Base-by-base conservation (phyloP, 2,888 invertebrate species). In the Geophilus truncorum region DNA sequence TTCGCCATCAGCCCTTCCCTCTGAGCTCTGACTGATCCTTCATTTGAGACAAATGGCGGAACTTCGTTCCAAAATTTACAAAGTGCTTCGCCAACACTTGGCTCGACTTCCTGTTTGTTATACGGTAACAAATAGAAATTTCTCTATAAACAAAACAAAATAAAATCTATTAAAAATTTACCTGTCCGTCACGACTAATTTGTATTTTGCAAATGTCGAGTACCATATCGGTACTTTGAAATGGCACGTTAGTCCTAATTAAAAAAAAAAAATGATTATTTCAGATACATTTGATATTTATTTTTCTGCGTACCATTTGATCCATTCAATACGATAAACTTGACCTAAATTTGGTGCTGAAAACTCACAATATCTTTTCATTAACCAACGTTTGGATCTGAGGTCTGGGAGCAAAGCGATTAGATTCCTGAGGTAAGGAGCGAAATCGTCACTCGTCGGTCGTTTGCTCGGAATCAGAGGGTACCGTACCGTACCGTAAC, bases 401-500 rank as follows among this genome's bases (percentile, higher is more conserved):
- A 76, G 81, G 62, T 34, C 82, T 40, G 6, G 81, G 51, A 34
- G 80, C 81, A 81, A 82, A 81, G 70, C 40, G 82, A n/a, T 34
- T 51, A n/a, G 30, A 18, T 45, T 80, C 80, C 12, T 75, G 25
- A 51, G 77, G 30, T 2, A 45, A n/a, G n/a, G n/a, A n/a, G n/a
- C 80, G 1, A 57, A 28, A 30, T 80, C 80, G n/a, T 81, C 80
- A 0, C 78, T 75, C 51, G 75, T 82, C 82, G 18, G 81, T 82
- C 7, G 82, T 81, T 82, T 21, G 12, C 57, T 30, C 70, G 30
- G 23, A 21, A 78, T 40, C 34, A 78, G 18, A 30, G 28, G n/a
- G n/a, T n/a, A n/a, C n/a, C n/a, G n/a, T n/a, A n/a, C n/a, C 93
- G 12, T 92, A 91, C 0, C 93, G 92, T 78, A 94, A 85, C 62